These are phyloP conservation scores for Dipodomys spectabilis DNA, from an alignment of 2,113 vertebrate genomes.

Conservation along the genomic window DNA sequence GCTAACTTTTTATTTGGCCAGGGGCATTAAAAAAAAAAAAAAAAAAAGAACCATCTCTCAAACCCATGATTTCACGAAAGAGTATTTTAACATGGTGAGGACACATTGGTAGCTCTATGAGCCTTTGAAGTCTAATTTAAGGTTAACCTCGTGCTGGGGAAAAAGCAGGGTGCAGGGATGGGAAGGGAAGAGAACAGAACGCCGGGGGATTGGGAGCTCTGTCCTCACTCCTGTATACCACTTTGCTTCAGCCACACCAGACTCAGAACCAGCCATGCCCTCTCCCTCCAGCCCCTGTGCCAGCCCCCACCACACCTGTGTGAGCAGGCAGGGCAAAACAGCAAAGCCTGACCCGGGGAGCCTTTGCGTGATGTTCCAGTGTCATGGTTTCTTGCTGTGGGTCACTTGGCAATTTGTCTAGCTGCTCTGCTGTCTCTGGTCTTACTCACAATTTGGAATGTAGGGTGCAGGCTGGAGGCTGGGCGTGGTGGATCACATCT, in stretches of 20 bases:
- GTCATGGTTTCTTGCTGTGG: background rate
- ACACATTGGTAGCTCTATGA: background rate
- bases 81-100: conserved; percentile 57
- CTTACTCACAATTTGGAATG: background rate
- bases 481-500: too few relatives aligned
- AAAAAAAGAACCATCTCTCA: conserved; percentile 13
- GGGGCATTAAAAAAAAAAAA: conserved; percentile 50
- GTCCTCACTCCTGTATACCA: too few relatives aligned
- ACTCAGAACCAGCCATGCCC: background rate
- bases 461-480: background rate
- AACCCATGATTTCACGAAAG: conserved; percentile 69
- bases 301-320: background rate
- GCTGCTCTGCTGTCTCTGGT: background rate
- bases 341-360: background rate
- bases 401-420: background rate
- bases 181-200: background rate
- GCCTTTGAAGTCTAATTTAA: too few relatives aligned
- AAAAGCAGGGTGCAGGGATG: background rate
- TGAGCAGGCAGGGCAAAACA: background rate
- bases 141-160: background rate
- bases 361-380: background rate
- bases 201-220: too few relatives aligned
- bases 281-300: background rate
- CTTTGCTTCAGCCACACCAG: background rate
- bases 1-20: conserved; percentile 73